Percentiles rank a stretch among this genome's conserved stretches.
These are phyloP conservation scores for Magallana ariakensis DNA, from an alignment of 1,140 invertebrate genomes.

Conservation along the genomic window DNA sequence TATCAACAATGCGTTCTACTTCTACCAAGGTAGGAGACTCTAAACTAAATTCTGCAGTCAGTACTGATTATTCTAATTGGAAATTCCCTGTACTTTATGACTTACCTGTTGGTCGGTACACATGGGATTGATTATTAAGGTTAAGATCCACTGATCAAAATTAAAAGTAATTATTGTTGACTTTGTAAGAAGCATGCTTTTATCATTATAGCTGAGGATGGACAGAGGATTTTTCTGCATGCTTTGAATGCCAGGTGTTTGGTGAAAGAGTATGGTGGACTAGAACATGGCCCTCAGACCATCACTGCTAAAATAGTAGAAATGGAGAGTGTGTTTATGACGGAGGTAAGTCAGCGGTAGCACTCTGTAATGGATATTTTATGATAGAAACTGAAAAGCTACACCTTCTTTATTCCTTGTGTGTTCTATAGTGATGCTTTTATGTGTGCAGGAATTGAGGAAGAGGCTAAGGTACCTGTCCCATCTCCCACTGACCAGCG, in stretches of 20 bases:
- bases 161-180: too few relatives aligned
- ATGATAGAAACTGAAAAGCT: too few relatives aligned
- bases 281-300: conserved; percentile 87
- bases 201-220: conserved; percentile 83
- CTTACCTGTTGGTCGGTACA: not conserved
- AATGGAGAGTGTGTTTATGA: conserved; percentile 91
- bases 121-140: not conserved
- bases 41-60: not conserved
- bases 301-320: conserved; percentile 88
- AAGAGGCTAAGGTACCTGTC: conserved; percentile 89
- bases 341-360: conserved; percentile 81
- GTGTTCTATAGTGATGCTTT: not conserved
- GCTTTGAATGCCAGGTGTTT: conserved; percentile 94
- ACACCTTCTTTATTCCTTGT: too few relatives aligned
- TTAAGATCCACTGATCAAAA: too few relatives aligned
- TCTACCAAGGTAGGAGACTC: conserved; percentile 88
- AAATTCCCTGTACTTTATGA: not conserved
- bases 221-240: conserved; percentile 95
- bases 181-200: not conserved
- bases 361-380: too few relatives aligned
- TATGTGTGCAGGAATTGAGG: conserved; percentile 80
- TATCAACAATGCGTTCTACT: conserved; percentile 84
- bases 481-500: conserved; percentile 93
- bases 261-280: conserved; percentile 89
- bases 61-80: not conserved